Evolutionary conservation across 2,113 vertebrate genomes (phyloP).

Genomic region (Podocnemis expansa): DNA sequence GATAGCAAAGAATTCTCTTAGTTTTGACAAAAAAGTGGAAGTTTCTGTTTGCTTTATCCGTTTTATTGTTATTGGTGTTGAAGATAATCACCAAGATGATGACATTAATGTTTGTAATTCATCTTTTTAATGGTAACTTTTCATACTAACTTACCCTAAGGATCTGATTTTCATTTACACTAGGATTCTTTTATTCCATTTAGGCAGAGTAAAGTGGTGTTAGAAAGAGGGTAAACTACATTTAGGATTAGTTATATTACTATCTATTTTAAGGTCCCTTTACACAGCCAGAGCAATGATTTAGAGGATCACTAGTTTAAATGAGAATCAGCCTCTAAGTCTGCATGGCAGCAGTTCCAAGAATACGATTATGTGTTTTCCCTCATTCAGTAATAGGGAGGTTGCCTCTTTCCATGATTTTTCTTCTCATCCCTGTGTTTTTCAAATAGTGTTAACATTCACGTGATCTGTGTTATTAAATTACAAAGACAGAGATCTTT

Average conservation of each 20-base stretch:
- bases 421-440: neutral
- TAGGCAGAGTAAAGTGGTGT: neutral
- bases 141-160: conserved; percentile 29
- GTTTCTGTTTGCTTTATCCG: conserved; percentile 49
- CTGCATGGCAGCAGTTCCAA: conserved; percentile 42
- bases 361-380: conserved; percentile 39
- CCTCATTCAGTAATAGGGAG: conserved; percentile 16
- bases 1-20: conserved; percentile 37
- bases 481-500: neutral
- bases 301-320: neutral
- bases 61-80: conserved; percentile 62
- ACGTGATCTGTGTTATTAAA: neutral
- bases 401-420: neutral
- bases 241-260: neutral
- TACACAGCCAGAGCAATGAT: neutral
- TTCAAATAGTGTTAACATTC: neutral
- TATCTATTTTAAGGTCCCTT: neutral
- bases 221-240: neutral
- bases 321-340: conserved; percentile 31
- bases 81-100: conserved; percentile 61
- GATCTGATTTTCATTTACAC: neutral
- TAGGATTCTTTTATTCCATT: neutral
- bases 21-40: conserved; percentile 41
- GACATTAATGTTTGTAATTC: conserved; percentile 70
- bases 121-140: conserved; percentile 73